phyloP scores from a whole-genome alignment of 2,113 vertebrate genomes.

The Chlorodrepanis virens region DNA sequence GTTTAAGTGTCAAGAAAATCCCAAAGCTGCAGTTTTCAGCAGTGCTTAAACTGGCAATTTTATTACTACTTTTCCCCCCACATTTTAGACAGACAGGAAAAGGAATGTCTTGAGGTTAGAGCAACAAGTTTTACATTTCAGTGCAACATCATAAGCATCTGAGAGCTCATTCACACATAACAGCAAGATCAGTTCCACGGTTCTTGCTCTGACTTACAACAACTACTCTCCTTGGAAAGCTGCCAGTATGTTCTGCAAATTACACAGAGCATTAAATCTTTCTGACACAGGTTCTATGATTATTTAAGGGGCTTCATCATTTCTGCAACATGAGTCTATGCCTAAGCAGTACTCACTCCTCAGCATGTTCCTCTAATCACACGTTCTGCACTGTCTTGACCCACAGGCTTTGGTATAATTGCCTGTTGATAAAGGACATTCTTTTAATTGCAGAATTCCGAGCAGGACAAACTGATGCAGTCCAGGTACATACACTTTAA shows the following conservation, averaged over 20 bases:
- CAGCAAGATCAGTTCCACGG: not conserved
- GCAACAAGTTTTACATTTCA: not conserved
- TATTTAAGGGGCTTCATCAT: not conserved
- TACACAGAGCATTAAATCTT: not conserved
- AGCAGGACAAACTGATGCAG: not conserved
- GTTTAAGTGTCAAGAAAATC: not conserved
- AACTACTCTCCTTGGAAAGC: not conserved
- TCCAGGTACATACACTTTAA: not conserved
- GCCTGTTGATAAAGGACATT: not conserved
- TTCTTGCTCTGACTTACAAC: not conserved
- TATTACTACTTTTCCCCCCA: not conserved
- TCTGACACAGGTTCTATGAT: not conserved
- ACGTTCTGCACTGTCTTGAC: not conserved
- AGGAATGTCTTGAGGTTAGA: not conserved
- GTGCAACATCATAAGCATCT: not conserved
- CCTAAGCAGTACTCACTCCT: not conserved
- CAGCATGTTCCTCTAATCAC: not conserved
- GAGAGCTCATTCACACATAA: not conserved
- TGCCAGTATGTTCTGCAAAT: not conserved
- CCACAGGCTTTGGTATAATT: not conserved
- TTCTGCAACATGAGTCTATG: not conserved
- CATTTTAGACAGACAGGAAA: not conserved
- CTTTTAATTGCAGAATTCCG: not conserved
- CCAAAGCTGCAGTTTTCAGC: not conserved
- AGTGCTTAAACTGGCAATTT: not conserved